Base-by-base conservation (phyloP, 2,797 vertebrate genomes). In the Eulemur coronatus region DNA sequence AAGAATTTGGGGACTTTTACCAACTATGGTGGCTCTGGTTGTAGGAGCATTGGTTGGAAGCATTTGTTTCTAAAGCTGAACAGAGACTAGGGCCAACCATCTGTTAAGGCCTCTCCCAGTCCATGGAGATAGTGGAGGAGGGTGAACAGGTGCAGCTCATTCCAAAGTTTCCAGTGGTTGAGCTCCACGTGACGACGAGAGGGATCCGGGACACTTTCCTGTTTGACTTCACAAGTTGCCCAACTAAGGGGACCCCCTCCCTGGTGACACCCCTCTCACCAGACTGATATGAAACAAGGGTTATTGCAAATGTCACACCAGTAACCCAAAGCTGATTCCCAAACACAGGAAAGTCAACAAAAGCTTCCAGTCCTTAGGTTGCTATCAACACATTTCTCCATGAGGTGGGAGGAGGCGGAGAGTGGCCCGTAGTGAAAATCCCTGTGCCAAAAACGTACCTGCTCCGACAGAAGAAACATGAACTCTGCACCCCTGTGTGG, bases 1-100 rank as follows among this genome's bases (percentile, higher is more conserved):
- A 88, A 88, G 59, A 96, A 80, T 43, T 89, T 61, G 72, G 18
- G 17, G 28, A 35, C n/a, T 79, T 91, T 96, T 80, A 85, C 26
- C 4, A 82, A 84, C 67, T 67, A 35, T 14, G 24, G 50, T n/a
- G 20, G 20, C 33, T 76, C 26, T 69, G 50, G 4, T 72, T 92
- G 1, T 81, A 41, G 33, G 90, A 89, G 22, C 65, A 15, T 48
- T 94, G 48, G 12, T 73, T 57, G 26, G 9, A 41, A 76, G n/a
- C 13, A 24, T 13, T 35, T 43, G 20, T 87, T 78, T 75, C 41
- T 75, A 30, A 91, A 96, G 35, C 65, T 70, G 75, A 85, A 52
- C 72, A 52, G 33, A 85, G 72, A 73, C 0, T 18, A 13, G 30
- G 17, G 0, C n/a, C 30, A 72, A 59, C n/a, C 0, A 0, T 48